Evolutionary conservation across 1,140 invertebrate genomes (phyloP).

Genomic region (Papilio xuthus): DNA sequence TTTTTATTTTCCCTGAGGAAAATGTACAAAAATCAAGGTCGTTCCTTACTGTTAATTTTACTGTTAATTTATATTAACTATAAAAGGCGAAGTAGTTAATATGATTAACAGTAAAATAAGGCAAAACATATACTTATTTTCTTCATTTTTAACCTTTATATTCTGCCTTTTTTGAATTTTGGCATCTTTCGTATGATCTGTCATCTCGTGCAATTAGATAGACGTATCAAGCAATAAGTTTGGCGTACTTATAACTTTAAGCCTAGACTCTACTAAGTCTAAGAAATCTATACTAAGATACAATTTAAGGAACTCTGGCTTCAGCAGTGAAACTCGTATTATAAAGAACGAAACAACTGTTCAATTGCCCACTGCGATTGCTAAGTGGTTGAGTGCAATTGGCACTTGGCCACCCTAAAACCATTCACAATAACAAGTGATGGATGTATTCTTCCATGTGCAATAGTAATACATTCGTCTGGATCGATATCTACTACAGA

Average conservation of each 20-base stretch:
- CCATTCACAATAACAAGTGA: neutral
- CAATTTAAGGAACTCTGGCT: too few species aligned
- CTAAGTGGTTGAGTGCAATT: neutral
- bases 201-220: too few species aligned
- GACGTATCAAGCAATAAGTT: too few species aligned
- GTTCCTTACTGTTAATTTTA: neutral
- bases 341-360: neutral
- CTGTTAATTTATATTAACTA: neutral
- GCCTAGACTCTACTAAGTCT: too few species aligned
- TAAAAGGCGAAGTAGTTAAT: too few species aligned
- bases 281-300: too few species aligned
- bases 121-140: too few species aligned
- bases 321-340: neutral
- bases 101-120: neutral
- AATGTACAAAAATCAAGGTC: neutral
- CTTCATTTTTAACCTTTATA: too few species aligned
- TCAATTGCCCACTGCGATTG: neutral
- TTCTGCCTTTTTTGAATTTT: too few species aligned
- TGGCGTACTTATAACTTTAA: too few species aligned
- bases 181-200: too few species aligned
- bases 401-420: neutral
- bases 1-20: neutral
- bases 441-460: neutral
- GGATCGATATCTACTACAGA: neutral
- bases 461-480: neutral